Percentiles rank a stretch among this genome's conserved stretches.
These are phyloP conservation scores for Protonemura montana DNA, from an alignment of 2,888 invertebrate genomes.

Conservation along the genomic window DNA sequence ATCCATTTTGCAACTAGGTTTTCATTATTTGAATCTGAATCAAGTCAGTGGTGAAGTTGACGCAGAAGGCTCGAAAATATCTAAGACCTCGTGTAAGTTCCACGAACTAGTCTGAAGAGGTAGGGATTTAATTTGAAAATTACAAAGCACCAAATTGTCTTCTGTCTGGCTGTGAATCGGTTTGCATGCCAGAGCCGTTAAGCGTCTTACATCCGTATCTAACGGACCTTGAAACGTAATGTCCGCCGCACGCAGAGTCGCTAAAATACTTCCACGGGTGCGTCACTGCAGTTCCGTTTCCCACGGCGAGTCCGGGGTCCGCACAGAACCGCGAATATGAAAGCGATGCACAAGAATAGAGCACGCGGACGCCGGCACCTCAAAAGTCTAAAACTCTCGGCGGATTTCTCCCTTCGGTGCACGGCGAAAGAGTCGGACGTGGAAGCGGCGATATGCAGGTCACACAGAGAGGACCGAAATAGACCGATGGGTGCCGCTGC, in stretches of 20 bases:
- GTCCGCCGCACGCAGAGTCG: not conserved
- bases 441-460: conserved; percentile 22
- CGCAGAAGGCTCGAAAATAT: no score
- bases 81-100: no score
- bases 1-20: not conserved
- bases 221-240: not conserved
- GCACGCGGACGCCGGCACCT: conserved; percentile 9
- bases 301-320: conserved; percentile 8
- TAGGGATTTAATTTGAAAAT: no score
- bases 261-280: not conserved
- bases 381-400: not conserved
- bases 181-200: not conserved
- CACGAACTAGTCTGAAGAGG: no score
- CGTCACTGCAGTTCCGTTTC: not conserved
- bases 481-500: conserved; percentile 15
- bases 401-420: conserved; percentile 1
- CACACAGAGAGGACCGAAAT: conserved; percentile 8
- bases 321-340: conserved; percentile 15
- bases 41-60: no score
- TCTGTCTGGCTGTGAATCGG: not conserved
- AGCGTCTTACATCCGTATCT: no score
- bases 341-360: conserved; percentile 31
- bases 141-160: not conserved
- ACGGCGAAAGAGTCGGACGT: not conserved
- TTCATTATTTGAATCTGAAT: no score